Percentiles rank a stretch among this genome's conserved stretches.
These are phyloP conservation scores for Trypoxylon attenuatum DNA, from an alignment of 2,888 invertebrate genomes.

Conservation along the genomic window DNA sequence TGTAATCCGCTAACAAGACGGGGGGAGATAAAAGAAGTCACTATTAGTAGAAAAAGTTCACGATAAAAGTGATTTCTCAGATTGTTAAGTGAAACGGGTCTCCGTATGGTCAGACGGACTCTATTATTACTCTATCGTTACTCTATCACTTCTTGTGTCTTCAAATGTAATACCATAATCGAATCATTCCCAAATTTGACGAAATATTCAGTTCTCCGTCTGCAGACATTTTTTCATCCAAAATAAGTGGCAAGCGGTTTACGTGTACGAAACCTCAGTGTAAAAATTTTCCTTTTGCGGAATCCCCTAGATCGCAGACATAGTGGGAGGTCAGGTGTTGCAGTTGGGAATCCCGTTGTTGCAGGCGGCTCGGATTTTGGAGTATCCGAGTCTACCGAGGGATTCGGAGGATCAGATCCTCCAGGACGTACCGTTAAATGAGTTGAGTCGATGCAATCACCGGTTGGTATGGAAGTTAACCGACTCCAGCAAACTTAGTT, in stretches of 20 bases:
- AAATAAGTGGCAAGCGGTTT: constrained; percentile 5
- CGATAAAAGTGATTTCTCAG: too few species aligned
- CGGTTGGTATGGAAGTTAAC: constrained; percentile 47
- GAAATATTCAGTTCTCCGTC: not conserved
- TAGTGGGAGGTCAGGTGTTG: not conserved
- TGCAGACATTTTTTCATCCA: not conserved
- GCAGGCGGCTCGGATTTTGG: constrained; percentile 30
- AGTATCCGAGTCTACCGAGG: constrained; percentile 6
- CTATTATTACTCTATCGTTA: too few species aligned
- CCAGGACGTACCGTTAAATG: constrained; percentile 30
- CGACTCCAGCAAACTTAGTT: constrained; percentile 43
- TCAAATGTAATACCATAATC: too few species aligned
- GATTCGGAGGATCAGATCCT: constrained; percentile 10
- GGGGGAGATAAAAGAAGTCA: too few species aligned
- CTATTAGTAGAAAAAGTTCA: not conserved
- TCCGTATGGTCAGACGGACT: not conserved
- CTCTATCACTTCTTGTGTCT: too few species aligned
- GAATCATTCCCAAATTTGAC: too few species aligned
- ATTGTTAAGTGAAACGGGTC: not conserved
- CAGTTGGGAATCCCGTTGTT: constrained; percentile 21
- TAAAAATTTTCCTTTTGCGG: too few species aligned
- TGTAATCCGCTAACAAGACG: too few species aligned
- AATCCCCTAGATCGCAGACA: too few species aligned
- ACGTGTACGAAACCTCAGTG: constrained; percentile 6
- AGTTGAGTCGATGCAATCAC: constrained; percentile 45